A percentile compares a stretch with the other conserved stretches of the same genome.
Evolutionary conservation across 2,113 vertebrate species (phyloP).

Genomic region (Xyliphius kryptos): DNA sequence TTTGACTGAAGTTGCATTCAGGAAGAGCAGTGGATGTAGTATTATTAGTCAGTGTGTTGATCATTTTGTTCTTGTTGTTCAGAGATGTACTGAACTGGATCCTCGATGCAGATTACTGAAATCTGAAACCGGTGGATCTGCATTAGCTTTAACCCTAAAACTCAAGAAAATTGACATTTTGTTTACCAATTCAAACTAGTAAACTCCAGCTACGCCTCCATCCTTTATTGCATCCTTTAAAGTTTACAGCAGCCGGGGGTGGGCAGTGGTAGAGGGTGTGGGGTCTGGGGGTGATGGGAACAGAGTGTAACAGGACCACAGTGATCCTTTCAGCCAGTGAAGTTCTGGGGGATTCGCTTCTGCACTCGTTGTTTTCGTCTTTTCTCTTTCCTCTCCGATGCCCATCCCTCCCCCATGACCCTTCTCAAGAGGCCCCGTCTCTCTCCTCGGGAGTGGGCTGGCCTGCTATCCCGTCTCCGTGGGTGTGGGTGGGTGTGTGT

Average conservation of each 20-base stretch:
- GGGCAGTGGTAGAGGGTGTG: too few relatives aligned
- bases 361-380: conserved; percentile 43
- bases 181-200: too few relatives aligned
- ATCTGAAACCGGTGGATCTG: too few relatives aligned
- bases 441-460: conserved; percentile 54
- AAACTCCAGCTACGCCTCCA: too few relatives aligned
- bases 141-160: too few relatives aligned
- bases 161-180: too few relatives aligned
- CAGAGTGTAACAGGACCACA: conserved; percentile 62
- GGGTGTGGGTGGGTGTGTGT: conserved; percentile 42
- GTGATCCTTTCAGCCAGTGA: conserved; percentile 67
- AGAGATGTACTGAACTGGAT: too few relatives aligned
- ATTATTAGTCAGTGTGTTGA: too few relatives aligned
- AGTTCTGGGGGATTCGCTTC: conserved; percentile 62
- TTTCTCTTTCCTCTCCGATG: conserved; percentile 38
- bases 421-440: conserved; percentile 65
- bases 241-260: conserved; percentile 70
- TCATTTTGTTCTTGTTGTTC: too few relatives aligned
- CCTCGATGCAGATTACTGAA: too few relatives aligned
- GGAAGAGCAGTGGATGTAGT: too few relatives aligned
- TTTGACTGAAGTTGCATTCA: too few relatives aligned
- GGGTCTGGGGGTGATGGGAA: conserved; percentile 62
- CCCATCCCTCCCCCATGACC: conserved; percentile 62
- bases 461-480: conserved; percentile 67
- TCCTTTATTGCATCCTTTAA: conserved; percentile 71